These are phyloP conservation scores for Andrena haemorrhoa DNA, from an alignment of 2,888 invertebrate genomes.

Conservation along the genomic window DNA sequence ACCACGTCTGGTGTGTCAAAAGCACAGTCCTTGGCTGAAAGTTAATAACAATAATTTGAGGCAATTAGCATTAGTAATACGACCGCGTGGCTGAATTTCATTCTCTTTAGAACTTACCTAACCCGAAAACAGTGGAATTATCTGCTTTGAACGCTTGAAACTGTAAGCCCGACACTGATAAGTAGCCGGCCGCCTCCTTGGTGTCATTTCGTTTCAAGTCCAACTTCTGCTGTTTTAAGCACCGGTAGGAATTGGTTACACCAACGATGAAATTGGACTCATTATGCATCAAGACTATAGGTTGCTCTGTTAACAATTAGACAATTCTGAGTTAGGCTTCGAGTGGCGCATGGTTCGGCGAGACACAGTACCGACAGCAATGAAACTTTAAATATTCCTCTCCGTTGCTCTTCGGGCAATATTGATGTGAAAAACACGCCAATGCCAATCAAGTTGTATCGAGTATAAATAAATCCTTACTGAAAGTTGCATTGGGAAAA, in stretches of 20 bases:
- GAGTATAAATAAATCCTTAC: slow-evolving; percentile 62
- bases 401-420: too few species aligned
- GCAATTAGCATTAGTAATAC: neutral
- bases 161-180: slow-evolving; percentile 89
- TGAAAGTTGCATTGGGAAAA: slow-evolving; percentile 80
- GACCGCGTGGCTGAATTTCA: neutral
- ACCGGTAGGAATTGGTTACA: slow-evolving; percentile 90
- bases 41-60: slow-evolving; percentile 29
- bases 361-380: too few species aligned
- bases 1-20: slow-evolving; percentile 94
- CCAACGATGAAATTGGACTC: slow-evolving; percentile 87
- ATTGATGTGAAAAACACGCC: too few species aligned
- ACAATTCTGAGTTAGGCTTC: slow-evolving; percentile 10
- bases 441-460: neutral
- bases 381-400: too few species aligned
- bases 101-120: slow-evolving; percentile 85
- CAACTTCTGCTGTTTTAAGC: slow-evolving; percentile 87
- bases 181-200: slow-evolving; percentile 83
- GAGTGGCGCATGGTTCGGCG: neutral
- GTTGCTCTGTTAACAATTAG: slow-evolving; percentile 74
- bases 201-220: slow-evolving; percentile 85
- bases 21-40: slow-evolving; percentile 90
- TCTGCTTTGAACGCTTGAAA: slow-evolving; percentile 90
- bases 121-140: slow-evolving; percentile 87
- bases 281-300: slow-evolving; percentile 85